A percentile compares a stretch with the other conserved stretches of the same genome.
These are phyloP conservation scores for Bombylius major DNA, from an alignment of 2,888 invertebrate genomes.

Conservation along the genomic window DNA sequence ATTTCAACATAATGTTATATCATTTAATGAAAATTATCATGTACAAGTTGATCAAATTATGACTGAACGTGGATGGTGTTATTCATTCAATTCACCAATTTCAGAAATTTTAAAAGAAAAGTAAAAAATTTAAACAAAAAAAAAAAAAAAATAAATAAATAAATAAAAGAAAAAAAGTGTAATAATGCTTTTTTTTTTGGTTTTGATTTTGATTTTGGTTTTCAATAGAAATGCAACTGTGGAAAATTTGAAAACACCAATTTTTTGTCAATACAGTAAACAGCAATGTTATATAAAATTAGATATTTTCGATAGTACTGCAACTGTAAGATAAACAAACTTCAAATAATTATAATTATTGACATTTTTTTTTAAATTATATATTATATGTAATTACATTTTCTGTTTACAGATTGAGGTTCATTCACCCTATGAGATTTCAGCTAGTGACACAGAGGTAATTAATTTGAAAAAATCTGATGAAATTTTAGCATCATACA, in stretches of 20 bases:
- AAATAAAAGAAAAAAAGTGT: neutral
- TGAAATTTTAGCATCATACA: conserved; percentile 30
- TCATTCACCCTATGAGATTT: conserved; percentile 32
- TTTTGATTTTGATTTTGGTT: neutral
- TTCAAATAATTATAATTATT: too few relatives aligned
- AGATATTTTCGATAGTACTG: conserved; percentile 30
- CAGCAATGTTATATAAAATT: conserved; percentile 32
- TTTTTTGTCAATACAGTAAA: conserved; percentile 30
- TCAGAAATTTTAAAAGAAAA: conserved; percentile 8
- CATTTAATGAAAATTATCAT: conserved; percentile 19
- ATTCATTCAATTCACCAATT: conserved; percentile 45
- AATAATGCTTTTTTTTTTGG: neutral
- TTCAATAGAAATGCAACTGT: conserved; percentile 15
- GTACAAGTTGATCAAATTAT: conserved; percentile 34
- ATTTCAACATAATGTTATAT: conserved; percentile 26
- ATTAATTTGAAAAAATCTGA: conserved; percentile 27
- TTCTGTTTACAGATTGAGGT: conserved; percentile 25
- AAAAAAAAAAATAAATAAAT: neutral
- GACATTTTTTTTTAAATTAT: neutral
- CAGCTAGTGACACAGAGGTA: conserved; percentile 22
- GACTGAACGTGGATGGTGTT: conserved; percentile 54
- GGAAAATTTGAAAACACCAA: conserved; percentile 18
- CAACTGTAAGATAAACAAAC: conserved; percentile 20
- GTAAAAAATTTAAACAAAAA: neutral
- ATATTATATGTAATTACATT: neutral